Base-by-base conservation (phyloP, 1,140 invertebrate genomes). In the Pogonomyrmex barbatus region DNA sequence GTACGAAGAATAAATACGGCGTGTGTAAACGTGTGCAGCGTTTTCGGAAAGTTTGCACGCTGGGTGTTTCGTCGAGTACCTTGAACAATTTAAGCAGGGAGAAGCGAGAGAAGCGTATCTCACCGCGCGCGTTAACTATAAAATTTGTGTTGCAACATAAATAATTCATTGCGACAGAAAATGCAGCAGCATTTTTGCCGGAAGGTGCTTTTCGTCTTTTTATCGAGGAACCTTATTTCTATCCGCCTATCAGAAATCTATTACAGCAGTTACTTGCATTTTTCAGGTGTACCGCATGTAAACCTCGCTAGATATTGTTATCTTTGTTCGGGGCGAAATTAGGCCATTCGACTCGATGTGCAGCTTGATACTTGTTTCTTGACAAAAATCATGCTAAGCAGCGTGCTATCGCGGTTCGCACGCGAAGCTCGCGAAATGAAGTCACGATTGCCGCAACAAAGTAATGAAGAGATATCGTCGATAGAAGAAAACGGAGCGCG, bases 191-290 rank as follows among this genome's bases (percentile, higher is more conserved):
- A 42, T 36, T 47, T 24, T 58, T 58, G 71, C 36, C 36, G 33
- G 58, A 6, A 45, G 30, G 10, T n/a, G 4, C 30, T 79, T 65
- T 52, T 36, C 62, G 45, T 79, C 36, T 62, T 39, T 75, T 83
- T 83, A 62, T 75, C 68, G n/a, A 36, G 17, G n/a, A 42, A 60
- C 42, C 67, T 73, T 82, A 82, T 82, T 60, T 24, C 54, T 60
- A 56, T 73, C n/a, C 68, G 30, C 68, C 79, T 60, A 83, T 83
- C 68, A 75, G 24, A 47, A 75, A 83, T 83, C 79, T 83, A 83
- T 83, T 60, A 75, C 63, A 17, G 14, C 39, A 12, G 30, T 81
- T 70, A 81, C 79, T 82, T 82, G 79, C 68, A 83, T 73, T 50
- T 83, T 83, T 60, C 54, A 73, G n/a, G 54, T 47, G 54, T 30